Base-by-base conservation (phyloP, 2,113 vertebrate genomes). In the Poeciliopsis prolifica region DNA sequence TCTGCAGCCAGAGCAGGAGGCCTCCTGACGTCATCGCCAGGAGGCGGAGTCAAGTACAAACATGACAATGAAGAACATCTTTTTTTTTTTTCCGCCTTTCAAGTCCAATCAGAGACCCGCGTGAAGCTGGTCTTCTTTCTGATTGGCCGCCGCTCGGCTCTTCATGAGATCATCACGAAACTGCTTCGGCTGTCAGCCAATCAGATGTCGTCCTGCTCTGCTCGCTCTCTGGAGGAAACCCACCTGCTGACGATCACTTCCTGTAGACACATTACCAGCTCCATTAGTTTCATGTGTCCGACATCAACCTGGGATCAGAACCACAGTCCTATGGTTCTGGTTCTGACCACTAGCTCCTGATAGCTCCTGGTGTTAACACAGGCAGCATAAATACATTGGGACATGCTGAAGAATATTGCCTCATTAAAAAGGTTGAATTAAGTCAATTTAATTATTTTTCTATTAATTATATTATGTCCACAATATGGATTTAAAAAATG, bases 151-250 rank as follows among this genome's bases (percentile, higher is more conserved):
- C 13, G 40, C 42, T 28, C 2, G 9, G 2, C 5, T 69, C 40
- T 13, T 22, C 2, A 37, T 76, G 76, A 78, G 61, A 68, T 71
- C 48, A 65, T 22, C 31, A 13, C 12, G 29, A 30, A 19, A 13
- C 13, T 65, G 28, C 13, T 13, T 48, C 33, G 72, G 29, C 9
- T 11, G 35, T 65, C 63, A 35, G 80, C 70, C 72, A 64, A 65
- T 93, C 88, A 97, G 10, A 96, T 48, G 37, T 98, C 96, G 0
- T 98, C 96, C 68, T 95, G 96, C 58, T 99, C 96, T 0, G 93
- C 92, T 70, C 97, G 95, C 84, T 99, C 98, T 71, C 90, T 93
- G 54, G 97, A 98, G 72, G 98, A 97, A 74, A 99, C 94, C 98
- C 98, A 98, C 2, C 97, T 94, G 88, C 84, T 96, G 48, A 98